Percentiles rank a stretch among this genome's conserved stretches.
phyloP scores from a whole-genome alignment of 2,797 vertebrate genomes.

The Gambusia yucatana region DNA sequence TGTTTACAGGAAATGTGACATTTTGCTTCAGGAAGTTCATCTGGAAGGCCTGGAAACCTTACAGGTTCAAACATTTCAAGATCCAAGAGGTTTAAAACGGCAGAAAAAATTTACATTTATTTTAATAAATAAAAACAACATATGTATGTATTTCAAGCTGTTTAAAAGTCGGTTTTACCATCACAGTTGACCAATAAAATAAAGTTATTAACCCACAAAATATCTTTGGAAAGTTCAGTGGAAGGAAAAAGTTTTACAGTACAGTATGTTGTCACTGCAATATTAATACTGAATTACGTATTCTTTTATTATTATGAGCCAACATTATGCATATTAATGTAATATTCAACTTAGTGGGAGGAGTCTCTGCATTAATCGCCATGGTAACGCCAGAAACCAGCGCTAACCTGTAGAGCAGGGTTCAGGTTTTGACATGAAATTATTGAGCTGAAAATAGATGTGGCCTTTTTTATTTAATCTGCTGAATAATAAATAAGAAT shows the following conservation, averaged over 20 bases:
- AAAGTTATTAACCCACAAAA: neutral
- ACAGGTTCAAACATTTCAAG: neutral
- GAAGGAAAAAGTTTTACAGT: neutral
- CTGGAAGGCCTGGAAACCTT: neutral
- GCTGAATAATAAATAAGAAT: no score
- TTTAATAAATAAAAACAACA: neutral
- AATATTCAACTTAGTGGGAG: neutral
- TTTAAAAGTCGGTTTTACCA: neutral
- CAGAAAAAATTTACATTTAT: neutral
- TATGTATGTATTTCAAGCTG: no score
- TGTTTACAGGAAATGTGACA: constrained; percentile 27
- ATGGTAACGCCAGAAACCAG: no score
- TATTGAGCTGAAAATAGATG: no score
- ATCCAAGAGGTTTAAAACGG: neutral
- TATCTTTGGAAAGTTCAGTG: neutral
- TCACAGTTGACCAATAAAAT: neutral
- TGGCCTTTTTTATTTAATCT: no score
- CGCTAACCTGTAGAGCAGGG: no score
- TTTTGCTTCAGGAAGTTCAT: neutral
- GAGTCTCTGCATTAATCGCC: no score
- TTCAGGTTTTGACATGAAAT: no score
- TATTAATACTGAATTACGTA: neutral
- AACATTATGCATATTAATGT: neutral
- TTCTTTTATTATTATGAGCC: neutral
- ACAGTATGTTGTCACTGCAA: neutral